These are phyloP conservation scores for Hycleus phaleratus DNA, from an alignment of 1,140 invertebrate genomes.

Conservation along the genomic window DNA sequence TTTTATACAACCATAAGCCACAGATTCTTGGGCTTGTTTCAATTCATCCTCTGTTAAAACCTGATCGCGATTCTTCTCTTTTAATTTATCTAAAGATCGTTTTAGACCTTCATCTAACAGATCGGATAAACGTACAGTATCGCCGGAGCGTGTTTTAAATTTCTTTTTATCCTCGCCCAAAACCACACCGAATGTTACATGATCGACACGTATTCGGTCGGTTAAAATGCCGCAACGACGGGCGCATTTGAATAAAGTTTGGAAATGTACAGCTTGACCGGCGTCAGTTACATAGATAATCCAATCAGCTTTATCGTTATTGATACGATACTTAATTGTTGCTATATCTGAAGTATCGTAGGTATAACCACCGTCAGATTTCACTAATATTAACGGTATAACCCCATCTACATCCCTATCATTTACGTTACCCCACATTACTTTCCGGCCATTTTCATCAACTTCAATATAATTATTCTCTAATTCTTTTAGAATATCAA, in stretches of 20 bases:
- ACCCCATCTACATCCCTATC: conserved; percentile 37
- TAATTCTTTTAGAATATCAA: conserved; percentile 71
- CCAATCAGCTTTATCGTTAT: conserved; percentile 85
- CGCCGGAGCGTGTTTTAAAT: conserved; percentile 97
- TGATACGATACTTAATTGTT: conserved; percentile 76
- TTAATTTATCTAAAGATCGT: conserved; percentile 75
- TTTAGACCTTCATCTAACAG: conserved; percentile 92
- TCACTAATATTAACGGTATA: conserved; percentile 90
- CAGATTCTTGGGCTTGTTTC: conserved; percentile 73
- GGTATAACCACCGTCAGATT: conserved; percentile 97
- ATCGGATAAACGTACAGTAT: conserved; percentile 84
- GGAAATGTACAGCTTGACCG: conserved; percentile 87
- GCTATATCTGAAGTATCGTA: conserved; percentile 99
- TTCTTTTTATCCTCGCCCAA: conserved; percentile 98
- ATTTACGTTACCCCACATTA: conserved; percentile 75
- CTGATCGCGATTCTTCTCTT: conserved; percentile 86
- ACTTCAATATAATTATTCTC: conserved; percentile 68
- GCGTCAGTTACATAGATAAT: conserved; percentile 93
- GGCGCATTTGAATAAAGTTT: conserved; percentile 65
- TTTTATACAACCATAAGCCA: conserved; percentile 98
- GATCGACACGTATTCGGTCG: conserved; percentile 64
- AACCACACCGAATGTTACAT: conserved; percentile 95
- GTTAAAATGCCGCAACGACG: conserved; percentile 59
- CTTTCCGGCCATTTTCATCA: conserved; percentile 81
- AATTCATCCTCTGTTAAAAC: conserved; percentile 79